Percentiles rank a stretch among this genome's conserved stretches.
Evolutionary conservation across 92 coral and sea anemone genomes (phyloP).

Genomic region (Umimayanthus chanpuru): DNA sequence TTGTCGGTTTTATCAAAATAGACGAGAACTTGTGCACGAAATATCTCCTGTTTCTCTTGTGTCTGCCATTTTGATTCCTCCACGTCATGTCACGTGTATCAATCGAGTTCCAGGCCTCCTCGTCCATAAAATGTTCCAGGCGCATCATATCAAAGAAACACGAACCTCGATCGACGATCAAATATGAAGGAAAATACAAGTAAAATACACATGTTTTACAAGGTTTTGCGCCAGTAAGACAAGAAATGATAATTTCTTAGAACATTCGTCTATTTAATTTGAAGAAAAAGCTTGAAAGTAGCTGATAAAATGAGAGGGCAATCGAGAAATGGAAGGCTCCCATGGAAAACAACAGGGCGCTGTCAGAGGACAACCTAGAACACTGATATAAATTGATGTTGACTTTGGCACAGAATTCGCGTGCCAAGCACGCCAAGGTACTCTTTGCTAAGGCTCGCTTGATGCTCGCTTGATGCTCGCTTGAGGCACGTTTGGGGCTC

Average conservation of each 20-base stretch:
- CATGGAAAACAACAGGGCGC: not conserved
- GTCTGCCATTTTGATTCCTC: slow-evolving; percentile 35
- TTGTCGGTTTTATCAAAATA: slow-evolving; percentile 32
- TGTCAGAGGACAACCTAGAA: not conserved
- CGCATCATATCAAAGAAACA: not conserved
- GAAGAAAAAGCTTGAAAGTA: too few relatives aligned
- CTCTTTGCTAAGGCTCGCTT: too few relatives aligned
- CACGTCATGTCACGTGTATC: slow-evolving; percentile 16
- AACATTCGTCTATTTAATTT: not conserved
- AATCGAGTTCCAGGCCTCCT: too few relatives aligned
- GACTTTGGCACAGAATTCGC: too few relatives aligned
- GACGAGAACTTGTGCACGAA: slow-evolving; percentile 27
- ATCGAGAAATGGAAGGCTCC: not conserved
- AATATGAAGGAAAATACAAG: slow-evolving; percentile 31
- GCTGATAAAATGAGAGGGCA: too few relatives aligned
- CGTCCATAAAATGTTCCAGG: too few relatives aligned
- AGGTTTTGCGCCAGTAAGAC: too few relatives aligned
- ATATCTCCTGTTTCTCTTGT: slow-evolving; percentile 32
- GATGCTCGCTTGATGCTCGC: too few relatives aligned
- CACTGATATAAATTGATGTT: too few relatives aligned
- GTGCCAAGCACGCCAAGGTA: too few relatives aligned
- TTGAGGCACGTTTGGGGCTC: not conserved
- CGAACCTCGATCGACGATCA: slow-evolving; percentile 21
- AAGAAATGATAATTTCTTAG: not conserved
- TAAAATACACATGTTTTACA: slow-evolving; percentile 33